Conservation (phyloP, 2,888 invertebrate species). For the Callyntrura guangdongensis region DNA sequence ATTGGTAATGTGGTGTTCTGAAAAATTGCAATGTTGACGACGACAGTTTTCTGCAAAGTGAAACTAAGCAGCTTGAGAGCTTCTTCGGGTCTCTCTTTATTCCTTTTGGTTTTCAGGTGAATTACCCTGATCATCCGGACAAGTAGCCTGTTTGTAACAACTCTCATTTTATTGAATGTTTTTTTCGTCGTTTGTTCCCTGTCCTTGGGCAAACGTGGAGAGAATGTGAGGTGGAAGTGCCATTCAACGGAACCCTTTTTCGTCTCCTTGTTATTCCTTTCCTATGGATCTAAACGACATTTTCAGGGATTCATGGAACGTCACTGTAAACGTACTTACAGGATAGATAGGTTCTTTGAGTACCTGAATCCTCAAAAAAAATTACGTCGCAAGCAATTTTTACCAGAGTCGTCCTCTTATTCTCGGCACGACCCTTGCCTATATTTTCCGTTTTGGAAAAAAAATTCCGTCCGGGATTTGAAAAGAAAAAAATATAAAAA, state of each 20-base stretch:
- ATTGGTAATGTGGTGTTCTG: too few species aligned
- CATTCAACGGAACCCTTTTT: too few species aligned
- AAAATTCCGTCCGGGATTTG: background rate
- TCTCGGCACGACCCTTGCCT: background rate
- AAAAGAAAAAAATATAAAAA: background rate
- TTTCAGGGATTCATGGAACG: too few species aligned
- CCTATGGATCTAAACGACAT: too few species aligned
- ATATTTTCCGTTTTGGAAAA: background rate
- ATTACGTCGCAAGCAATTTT: background rate
- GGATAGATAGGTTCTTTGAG: too few species aligned
- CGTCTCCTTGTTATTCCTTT: background rate
- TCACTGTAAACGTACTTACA: background rate
- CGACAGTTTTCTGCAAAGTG: too few species aligned
- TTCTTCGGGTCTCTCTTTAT: background rate
- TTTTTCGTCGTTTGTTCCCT: background rate
- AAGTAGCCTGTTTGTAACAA: background rate
- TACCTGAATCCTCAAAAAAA: background rate
- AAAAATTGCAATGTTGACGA: too few species aligned
- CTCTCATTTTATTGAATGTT: background rate
- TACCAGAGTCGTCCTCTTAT: background rate
- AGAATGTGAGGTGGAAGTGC: background rate
- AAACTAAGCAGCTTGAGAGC: too few species aligned
- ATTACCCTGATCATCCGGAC: conserved; percentile 52
- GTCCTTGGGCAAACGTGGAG: background rate
- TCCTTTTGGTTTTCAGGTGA: conserved; percentile 46